A percentile compares a stretch with the other conserved stretches of the same genome.
These are phyloP conservation scores for Pygmarrhopalites habei DNA, from an alignment of 1,140 invertebrate species.

Conservation along the genomic window DNA sequence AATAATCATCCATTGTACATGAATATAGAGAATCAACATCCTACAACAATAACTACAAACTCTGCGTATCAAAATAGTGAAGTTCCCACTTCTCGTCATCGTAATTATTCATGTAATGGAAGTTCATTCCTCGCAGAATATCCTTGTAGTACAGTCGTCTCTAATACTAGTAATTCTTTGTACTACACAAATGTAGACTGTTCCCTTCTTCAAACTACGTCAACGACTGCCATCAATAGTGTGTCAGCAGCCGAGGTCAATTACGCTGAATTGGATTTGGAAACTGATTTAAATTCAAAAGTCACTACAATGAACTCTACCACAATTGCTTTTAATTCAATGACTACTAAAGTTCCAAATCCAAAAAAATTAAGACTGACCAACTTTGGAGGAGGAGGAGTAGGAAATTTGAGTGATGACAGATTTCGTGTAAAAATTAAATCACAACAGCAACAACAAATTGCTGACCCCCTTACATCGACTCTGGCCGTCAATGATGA, in stretches of 20 bases:
- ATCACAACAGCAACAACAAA: no score
- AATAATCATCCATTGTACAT: constrained; percentile 35
- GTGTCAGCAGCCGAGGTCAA: constrained; percentile 42
- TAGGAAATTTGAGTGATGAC: constrained; percentile 7
- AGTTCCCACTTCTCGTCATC: no score
- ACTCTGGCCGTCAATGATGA: background rate
- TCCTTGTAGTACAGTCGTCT: background rate
- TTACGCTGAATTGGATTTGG: constrained; percentile 50
- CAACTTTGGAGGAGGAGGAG: background rate
- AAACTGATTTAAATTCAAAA: constrained; percentile 41
- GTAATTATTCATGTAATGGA: no score
- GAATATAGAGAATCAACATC: constrained; percentile 24
- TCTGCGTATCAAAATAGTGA: no score
- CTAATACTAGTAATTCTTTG: constrained; percentile 39
- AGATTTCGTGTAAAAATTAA: constrained; percentile 5
- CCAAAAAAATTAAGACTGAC: constrained; percentile 11
- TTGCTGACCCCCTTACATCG: no score
- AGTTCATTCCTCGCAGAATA: background rate
- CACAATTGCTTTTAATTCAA: background rate
- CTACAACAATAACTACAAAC: background rate
- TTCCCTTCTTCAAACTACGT: constrained; percentile 43
- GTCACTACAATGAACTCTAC: background rate
- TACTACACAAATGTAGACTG: constrained; percentile 38
- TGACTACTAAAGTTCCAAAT: constrained; percentile 11
- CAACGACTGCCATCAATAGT: constrained; percentile 11